Evolutionary conservation across 2,113 vertebrate species (phyloP).

Genomic region (Willisornis vidua): DNA sequence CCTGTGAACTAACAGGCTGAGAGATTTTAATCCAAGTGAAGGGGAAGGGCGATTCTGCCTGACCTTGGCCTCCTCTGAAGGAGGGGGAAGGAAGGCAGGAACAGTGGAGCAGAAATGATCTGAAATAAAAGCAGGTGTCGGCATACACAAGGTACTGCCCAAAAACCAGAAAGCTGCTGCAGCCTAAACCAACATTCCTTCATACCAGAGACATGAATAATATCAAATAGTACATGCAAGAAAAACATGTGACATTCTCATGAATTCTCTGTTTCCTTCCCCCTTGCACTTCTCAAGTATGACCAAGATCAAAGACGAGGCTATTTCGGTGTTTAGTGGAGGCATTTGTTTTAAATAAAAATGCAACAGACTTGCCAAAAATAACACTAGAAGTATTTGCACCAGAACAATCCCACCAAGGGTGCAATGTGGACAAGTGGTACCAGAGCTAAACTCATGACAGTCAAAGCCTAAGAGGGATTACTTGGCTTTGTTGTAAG

Average conservation of each 20-base stretch:
- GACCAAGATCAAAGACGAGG: neutral
- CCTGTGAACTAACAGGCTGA: neutral
- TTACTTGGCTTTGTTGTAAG: neutral
- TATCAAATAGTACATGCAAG: neutral
- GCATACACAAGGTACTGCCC: neutral
- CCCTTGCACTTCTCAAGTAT: neutral
- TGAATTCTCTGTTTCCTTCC: neutral
- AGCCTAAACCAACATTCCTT: neutral
- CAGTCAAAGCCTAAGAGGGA: neutral
- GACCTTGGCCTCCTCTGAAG: neutral
- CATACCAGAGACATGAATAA: neutral
- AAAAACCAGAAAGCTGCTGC: neutral
- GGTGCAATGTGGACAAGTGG: neutral
- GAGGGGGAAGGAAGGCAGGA: neutral
- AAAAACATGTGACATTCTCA: neutral
- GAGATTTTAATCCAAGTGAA: neutral
- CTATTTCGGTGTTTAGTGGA: neutral
- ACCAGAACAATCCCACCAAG: neutral
- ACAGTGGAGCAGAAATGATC: neutral
- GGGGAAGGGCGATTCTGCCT: neutral
- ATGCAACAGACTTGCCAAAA: neutral
- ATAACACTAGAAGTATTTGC: neutral
- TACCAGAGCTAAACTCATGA: neutral
- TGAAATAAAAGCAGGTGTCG: constrained; percentile 6
- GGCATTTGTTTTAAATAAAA: neutral